Percentiles rank a stretch among this genome's conserved stretches.
Conservation (phyloP, 35 echinoderm and acorn worm species). For the Diadema setosum region DNA sequence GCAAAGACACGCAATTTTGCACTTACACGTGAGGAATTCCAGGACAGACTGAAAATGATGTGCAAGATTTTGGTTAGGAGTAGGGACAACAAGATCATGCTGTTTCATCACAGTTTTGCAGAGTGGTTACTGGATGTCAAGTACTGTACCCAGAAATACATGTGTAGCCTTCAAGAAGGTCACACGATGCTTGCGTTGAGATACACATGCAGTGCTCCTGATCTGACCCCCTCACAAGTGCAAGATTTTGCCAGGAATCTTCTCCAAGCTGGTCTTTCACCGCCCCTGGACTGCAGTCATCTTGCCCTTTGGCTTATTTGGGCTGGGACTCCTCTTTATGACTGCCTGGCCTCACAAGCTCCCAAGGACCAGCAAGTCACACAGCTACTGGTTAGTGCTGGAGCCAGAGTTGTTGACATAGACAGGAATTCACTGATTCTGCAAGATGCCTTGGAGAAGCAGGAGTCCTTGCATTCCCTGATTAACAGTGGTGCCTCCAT, state of each 20-base stretch:
- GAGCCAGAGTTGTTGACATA: constrained; percentile 84
- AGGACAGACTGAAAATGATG: constrained; percentile 67
- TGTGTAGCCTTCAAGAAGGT: constrained; percentile 87
- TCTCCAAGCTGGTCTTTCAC: constrained; percentile 66
- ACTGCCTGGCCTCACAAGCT: constrained; percentile 65
- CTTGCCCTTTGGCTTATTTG: constrained; percentile 90
- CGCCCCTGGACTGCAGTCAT: constrained; percentile 74
- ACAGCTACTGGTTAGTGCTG: constrained; percentile 82
- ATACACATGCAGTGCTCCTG: constrained; percentile 85
- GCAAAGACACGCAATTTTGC: constrained; percentile 79
- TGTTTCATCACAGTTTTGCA: constrained; percentile 96
- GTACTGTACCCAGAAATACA: constrained; percentile 95
- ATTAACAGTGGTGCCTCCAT: constrained; percentile 93
- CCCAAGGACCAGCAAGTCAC: constrained; percentile 74
- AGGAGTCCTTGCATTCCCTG: constrained; percentile 82
- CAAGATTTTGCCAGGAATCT: constrained; percentile 95
- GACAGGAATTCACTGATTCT: constrained; percentile 86
- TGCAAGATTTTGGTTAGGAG: constrained; percentile 57
- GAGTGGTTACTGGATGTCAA: constrained; percentile 98
- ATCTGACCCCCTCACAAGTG: constrained; percentile 85
- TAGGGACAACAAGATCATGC: constrained; percentile 58
- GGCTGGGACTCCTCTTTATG: constrained; percentile 86
- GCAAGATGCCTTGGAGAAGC: constrained; percentile 85
- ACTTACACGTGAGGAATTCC: constrained; percentile 74
- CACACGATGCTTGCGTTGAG: constrained; percentile 97